Conservation (phyloP, 2,888 invertebrate genomes). For the Brenthis hecate region DNA sequence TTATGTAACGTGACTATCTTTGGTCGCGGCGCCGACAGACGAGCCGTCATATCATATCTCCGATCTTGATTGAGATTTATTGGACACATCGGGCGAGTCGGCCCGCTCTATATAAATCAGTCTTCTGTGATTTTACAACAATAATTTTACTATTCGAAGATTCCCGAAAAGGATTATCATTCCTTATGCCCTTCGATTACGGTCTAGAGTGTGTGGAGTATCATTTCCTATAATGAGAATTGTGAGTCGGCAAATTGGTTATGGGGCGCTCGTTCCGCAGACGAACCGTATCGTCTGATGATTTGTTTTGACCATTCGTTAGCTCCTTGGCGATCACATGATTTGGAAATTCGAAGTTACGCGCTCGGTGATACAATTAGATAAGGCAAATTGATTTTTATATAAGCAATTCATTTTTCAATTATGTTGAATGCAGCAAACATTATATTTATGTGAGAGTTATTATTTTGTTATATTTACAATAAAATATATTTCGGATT, state of each 20-base stretch:
- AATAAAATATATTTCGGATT: no score
- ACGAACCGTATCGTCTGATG: constrained; percentile 49
- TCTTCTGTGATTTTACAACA: constrained; percentile 48
- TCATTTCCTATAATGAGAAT: constrained; percentile 15
- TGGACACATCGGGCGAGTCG: constrained; percentile 61
- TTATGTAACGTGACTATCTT: constrained; percentile 55
- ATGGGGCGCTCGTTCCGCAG: constrained; percentile 52
- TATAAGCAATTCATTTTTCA: background rate
- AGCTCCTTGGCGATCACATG: constrained; percentile 50
- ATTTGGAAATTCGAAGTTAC: constrained; percentile 28
- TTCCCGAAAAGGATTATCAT: constrained; percentile 29
- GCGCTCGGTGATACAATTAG: constrained; percentile 11
- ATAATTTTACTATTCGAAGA: constrained; percentile 43
- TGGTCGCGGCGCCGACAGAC: constrained; percentile 62
- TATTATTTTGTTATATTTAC: no score
- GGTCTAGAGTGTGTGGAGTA: constrained; percentile 29
- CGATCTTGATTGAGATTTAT: constrained; percentile 80
- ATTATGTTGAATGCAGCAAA: background rate
- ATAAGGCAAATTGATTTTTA: constrained; percentile 5
- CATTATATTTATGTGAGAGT: no score
- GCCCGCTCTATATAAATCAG: constrained; percentile 60
- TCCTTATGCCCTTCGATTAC: constrained; percentile 33
- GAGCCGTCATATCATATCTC: constrained; percentile 65
- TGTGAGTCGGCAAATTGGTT: constrained; percentile 38
- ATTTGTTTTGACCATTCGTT: constrained; percentile 66